Percentiles rank a stretch among this genome's conserved stretches.
Conservation (phyloP, 1,140 invertebrate species). For the Odontomachus brunneus region DNA sequence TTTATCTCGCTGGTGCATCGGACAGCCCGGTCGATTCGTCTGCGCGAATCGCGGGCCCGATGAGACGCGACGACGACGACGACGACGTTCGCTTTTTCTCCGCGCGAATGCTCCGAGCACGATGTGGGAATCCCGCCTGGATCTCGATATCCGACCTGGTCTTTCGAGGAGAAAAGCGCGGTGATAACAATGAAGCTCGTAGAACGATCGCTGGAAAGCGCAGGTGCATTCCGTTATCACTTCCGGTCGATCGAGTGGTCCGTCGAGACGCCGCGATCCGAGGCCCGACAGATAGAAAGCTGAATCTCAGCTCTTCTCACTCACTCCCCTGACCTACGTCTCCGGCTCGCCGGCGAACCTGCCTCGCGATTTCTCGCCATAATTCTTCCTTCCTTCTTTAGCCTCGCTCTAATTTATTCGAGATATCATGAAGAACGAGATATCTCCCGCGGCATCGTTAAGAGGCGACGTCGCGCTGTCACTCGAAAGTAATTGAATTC, state of each 20-base stretch:
- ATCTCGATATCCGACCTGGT: constrained; percentile 42
- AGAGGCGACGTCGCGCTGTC: not conserved
- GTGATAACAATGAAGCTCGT: constrained; percentile 44
- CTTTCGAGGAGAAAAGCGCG: constrained; percentile 21
- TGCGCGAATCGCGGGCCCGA: not conserved
- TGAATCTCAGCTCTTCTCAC: not conserved
- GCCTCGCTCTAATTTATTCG: constrained; percentile 21
- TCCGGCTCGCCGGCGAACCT: not conserved
- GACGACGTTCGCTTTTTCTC: constrained; percentile 4
- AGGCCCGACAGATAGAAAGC: not conserved
- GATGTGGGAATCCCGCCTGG: not conserved
- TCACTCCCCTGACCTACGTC: not conserved
- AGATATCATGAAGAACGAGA: not conserved
- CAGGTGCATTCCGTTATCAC: constrained; percentile 59
- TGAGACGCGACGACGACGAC: not conserved
- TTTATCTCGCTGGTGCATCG: too few relatives aligned
- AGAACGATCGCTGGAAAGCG: constrained; percentile 40
- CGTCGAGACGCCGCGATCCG: constrained; percentile 37
- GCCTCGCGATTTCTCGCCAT: not conserved
- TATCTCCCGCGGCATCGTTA: not conserved
- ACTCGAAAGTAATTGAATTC: constrained; percentile 7
- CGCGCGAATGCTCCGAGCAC: not conserved
- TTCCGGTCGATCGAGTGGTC: constrained; percentile 63
- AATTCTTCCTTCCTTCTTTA: not conserved
- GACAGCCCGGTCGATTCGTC: not conserved